Evolutionary conservation across 2,888 invertebrate species (phyloP), one percentile per base, ranked within the genome.

Genomic region (Eledona agricola): DNA sequence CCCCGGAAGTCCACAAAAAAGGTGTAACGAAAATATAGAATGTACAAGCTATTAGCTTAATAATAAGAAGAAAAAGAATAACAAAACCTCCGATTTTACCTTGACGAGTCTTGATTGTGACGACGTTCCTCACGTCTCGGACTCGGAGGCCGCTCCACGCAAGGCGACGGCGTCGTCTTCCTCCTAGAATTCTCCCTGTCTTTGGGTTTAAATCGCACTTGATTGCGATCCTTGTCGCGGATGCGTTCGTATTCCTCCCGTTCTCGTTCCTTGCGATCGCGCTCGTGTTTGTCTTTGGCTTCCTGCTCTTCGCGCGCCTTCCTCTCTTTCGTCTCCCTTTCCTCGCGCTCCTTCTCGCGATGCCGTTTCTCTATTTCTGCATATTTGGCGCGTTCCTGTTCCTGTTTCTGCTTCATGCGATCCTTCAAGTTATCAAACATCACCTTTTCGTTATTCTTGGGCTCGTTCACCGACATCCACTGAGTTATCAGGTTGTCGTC

Each of bases 331-430:
- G 69, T 31, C 45, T 73, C 72, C 29, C 70, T 69, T 29, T 69
- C 75, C 35, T 77, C 76, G 2, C 60, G 51, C 22, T 64, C 57
- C 10, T 62, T 63, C 63, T 79, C 78, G 7, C 61, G 55, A 12
- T 67, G 64, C 31, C 65, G 65, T 23, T 64, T 60, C 29, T 77
- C 76, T 49, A 72, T 47, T 59, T 76, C 76, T 1, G 71, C 68
- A 32, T 66, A 58, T 52, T 68, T 72, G 7, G 69, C 69, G 53
- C 72, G 73, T 59, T 77, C 75, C 16, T 77, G 72, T 43, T 80
- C 81, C 32, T 81, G 80, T 28, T 80, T 80, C 4, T 78, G 77
- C 38, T 80, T 80, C 64, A 81, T 67, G 51, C 80, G 74, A 50
- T 81, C 81, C 32, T 80, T 79, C 5, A 82, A 71, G 10, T 76